Conservation (phyloP, 2,888 invertebrate species). For the Laothoe populi region DNA sequence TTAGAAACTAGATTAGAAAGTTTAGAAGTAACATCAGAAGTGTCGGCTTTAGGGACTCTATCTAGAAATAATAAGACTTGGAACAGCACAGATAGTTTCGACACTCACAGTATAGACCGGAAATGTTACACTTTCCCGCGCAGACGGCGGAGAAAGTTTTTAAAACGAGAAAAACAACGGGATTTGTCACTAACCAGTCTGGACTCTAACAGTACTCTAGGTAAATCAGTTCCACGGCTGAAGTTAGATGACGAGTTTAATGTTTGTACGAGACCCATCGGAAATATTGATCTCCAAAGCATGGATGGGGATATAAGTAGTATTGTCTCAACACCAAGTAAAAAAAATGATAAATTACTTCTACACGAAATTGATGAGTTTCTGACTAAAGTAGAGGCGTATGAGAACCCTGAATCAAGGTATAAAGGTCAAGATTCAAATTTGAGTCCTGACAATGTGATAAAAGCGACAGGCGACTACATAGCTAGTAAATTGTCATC, state of each 20-base stretch:
- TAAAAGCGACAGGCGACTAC: slow-evolving; percentile 74
- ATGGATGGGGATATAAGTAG: slow-evolving; percentile 81
- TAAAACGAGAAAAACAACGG: slow-evolving; percentile 48
- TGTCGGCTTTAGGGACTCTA: slow-evolving; percentile 54
- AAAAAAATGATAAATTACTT: slow-evolving; percentile 74
- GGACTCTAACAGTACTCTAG: slow-evolving; percentile 50
- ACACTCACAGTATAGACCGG: slow-evolving; percentile 62
- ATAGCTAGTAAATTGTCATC: slow-evolving; percentile 66
- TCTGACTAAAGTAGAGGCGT: slow-evolving; percentile 74
- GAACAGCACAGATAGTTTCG: slow-evolving; percentile 66
- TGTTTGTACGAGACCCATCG: slow-evolving; percentile 35
- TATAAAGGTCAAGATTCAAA: slow-evolving; percentile 50
- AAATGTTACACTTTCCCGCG: slow-evolving; percentile 75
- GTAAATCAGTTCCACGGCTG: slow-evolving; percentile 51
- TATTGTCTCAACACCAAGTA: slow-evolving; percentile 75
- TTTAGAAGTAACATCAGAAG: slow-evolving; percentile 67
- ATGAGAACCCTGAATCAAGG: slow-evolving; percentile 69
- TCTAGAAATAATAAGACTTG: slow-evolving; percentile 51
- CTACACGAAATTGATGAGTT: slow-evolving; percentile 80
- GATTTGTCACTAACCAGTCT: slow-evolving; percentile 67
- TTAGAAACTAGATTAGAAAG: slow-evolving; percentile 83
- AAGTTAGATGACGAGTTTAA: slow-evolving; percentile 44
- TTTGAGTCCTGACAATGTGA: slow-evolving; percentile 65
- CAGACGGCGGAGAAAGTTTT: slow-evolving; percentile 62
- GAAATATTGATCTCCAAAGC: slow-evolving; percentile 61